Evolutionary conservation across 2,113 vertebrate species (phyloP), one percentile per base, ranked within the genome.

Genomic region (Ursus arctos): DNA sequence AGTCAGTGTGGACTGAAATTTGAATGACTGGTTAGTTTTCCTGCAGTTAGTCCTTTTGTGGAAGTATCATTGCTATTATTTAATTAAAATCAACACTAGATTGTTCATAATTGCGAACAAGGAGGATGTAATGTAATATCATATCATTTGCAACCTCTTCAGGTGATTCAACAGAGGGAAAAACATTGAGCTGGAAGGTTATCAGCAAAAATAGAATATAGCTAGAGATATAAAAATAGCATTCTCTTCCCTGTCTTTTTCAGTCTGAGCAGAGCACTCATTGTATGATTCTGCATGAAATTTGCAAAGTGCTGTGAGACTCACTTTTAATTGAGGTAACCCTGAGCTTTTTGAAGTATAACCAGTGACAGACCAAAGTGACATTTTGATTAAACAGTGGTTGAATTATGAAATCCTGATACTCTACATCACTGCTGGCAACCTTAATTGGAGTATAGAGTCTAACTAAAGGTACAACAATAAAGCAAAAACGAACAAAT

Each of bases 131-230:
- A 43, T 82, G 6, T 80, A 92, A 89, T 55, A n/a, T 71, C 53
- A 81, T 86, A 84, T 31, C 65, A 91, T 87, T 94, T 96, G 43
- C 69, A 85, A 24, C 40, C 26, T 94, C 43, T 95, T 97, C 10
- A 67, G 26, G 85, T 92, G n/a, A 76, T 79, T 95, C 74, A 95
- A 72, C 49, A 71, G 43, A 80, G 18, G 31, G 14, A 83, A 91
- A 97, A 95, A 57, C 43, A 69, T 55, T 95, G 83, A 92, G 16
- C 84, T 85, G 90, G 83, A 95, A 97, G 43, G 74, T 96, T 96
- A 87, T 88, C 61, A 95, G 59, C 61, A 97, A 95, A 96, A 97
- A 92, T 95, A 94, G 96, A 95, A 92, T 95, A 80, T 47, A 87
- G 71, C 51, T 69, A 94, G 36, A 79, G 51, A 33, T 13, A 47